Conservation (phyloP, 1,140 invertebrate genomes). For the Pseudachorutes palmiensis region DNA sequence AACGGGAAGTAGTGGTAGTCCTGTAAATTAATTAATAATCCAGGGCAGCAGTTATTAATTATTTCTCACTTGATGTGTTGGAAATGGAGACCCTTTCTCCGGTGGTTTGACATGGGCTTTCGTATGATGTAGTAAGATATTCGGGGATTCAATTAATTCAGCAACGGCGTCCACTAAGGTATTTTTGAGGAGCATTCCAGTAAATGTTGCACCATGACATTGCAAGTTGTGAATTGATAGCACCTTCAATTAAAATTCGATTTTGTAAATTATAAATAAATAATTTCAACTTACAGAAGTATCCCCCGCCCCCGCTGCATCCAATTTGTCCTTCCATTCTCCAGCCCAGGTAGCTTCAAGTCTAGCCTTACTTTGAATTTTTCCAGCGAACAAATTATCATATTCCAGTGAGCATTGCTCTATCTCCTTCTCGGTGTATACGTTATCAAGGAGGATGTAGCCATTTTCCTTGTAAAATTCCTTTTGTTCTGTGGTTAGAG, state of each 20-base stretch:
- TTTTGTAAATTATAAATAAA: too few species aligned
- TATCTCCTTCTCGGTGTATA: constrained; percentile 45
- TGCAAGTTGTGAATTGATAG: constrained; percentile 51
- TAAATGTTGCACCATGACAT: constrained; percentile 52
- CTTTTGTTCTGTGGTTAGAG: constrained; percentile 45
- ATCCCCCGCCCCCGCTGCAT: too few species aligned
- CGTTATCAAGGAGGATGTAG: constrained; percentile 46
- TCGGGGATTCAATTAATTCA: constrained; percentile 50
- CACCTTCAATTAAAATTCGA: not conserved
- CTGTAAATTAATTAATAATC: constrained; percentile 39
- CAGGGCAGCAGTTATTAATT: not conserved
- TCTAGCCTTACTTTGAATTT: constrained; percentile 40
- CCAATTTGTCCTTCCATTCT: constrained; percentile 39
- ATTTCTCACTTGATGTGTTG: constrained; percentile 50
- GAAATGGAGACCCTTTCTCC: constrained; percentile 53
- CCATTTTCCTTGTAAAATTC: constrained; percentile 49
- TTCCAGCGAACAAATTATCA: constrained; percentile 45
- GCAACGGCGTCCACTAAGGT: constrained; percentile 52
- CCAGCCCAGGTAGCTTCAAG: constrained; percentile 49
- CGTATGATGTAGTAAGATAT: constrained; percentile 55
- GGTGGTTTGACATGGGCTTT: constrained; percentile 56
- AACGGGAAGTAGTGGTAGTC: constrained; percentile 58
- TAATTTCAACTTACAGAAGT: too few species aligned
- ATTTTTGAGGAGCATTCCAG: constrained; percentile 48
- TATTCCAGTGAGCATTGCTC: constrained; percentile 46